phyloP scores from a whole-genome alignment of 1,140 invertebrate species.

The Chironomus striatipennis region DNA sequence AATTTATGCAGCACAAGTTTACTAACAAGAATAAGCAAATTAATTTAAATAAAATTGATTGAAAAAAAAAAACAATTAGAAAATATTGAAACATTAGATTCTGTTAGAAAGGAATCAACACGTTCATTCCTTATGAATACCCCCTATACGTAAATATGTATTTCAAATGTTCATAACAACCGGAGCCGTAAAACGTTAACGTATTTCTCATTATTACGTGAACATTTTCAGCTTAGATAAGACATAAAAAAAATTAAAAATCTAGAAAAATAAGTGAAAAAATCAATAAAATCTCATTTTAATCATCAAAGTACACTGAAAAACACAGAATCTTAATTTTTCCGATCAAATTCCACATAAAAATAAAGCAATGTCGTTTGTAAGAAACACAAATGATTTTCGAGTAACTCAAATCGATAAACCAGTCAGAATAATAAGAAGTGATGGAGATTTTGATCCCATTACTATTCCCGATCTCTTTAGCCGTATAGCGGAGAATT shows the following conservation, averaged over 20 bases:
- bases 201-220: background rate
- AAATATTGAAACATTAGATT: too few relatives aligned
- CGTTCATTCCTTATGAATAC: too few relatives aligned
- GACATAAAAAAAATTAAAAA: background rate
- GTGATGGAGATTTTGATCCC: constrained; percentile 40
- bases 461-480: constrained; percentile 70
- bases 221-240: background rate
- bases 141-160: background rate
- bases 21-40: too few relatives aligned
- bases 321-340: background rate
- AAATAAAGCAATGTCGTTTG: background rate
- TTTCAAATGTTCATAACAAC: background rate
- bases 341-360: background rate
- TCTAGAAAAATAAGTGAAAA: constrained; percentile 1
- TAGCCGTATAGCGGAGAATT: constrained; percentile 50
- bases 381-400: background rate
- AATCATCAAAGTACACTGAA: background rate
- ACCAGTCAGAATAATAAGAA: background rate
- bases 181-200: background rate
- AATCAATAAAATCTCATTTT: background rate
- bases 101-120: too few relatives aligned
- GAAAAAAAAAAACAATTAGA: too few relatives aligned
- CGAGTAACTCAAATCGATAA: background rate
- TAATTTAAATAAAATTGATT: too few relatives aligned
- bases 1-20: too few relatives aligned